Evolutionary conservation across 1,140 invertebrate species (phyloP).

Genomic region (Mercenaria mercenaria): DNA sequence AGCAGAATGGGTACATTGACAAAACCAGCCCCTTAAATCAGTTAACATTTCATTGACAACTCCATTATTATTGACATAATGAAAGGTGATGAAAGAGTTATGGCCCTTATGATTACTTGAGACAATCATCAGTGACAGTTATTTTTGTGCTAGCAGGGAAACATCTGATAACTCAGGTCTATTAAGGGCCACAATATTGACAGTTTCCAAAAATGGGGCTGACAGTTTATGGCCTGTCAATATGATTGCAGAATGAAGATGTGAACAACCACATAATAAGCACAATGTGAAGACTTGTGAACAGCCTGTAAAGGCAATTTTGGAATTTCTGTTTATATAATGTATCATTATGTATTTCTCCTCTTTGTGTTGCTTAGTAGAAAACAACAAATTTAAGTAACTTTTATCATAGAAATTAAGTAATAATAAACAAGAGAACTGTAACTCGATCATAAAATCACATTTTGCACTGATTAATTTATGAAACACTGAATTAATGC

Average conservation of each 20-base stretch:
- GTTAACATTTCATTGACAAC: conserved; percentile 2
- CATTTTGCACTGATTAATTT: too few relatives aligned
- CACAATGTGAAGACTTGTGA: too few relatives aligned
- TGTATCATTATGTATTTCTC: too few relatives aligned
- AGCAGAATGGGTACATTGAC: not conserved
- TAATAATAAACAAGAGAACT: too few relatives aligned
- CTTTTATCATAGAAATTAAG: too few relatives aligned
- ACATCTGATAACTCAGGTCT: not conserved
- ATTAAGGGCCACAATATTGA: conserved; percentile 44
- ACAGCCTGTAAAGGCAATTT: too few relatives aligned
- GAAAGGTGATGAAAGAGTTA: conserved; percentile 62
- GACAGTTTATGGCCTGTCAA: conserved; percentile 55
- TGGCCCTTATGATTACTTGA: conserved; percentile 14
- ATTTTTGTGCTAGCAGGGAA: not conserved
- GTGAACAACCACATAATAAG: too few relatives aligned
- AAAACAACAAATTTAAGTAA: too few relatives aligned
- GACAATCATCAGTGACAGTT: conserved; percentile 22
- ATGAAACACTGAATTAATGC: too few relatives aligned
- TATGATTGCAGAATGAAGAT: not conserved
- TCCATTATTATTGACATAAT: conserved; percentile 52
- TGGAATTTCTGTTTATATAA: too few relatives aligned
- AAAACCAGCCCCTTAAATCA: not conserved
- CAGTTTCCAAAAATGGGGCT: conserved; percentile 43
- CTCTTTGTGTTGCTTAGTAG: too few relatives aligned
- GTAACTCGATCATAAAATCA: too few relatives aligned